Conservation (phyloP, 2,113 vertebrate genomes). For the Toxostoma redivivum region DNA sequence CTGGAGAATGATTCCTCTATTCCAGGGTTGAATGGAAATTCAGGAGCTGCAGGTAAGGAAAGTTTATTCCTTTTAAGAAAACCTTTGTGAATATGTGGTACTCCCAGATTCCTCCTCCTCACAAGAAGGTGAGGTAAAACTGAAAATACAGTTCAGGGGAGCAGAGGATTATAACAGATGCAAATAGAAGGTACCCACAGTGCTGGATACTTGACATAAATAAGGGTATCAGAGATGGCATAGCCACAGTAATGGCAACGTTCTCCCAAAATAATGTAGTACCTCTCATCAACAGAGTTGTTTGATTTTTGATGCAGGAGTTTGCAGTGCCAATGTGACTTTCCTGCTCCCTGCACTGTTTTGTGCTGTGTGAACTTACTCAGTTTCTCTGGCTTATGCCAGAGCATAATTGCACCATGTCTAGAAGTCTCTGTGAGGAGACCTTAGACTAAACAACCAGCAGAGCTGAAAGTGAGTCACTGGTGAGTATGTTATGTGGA, state of each 20-base stretch:
- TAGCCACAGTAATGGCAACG: not conserved
- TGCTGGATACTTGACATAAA: not conserved
- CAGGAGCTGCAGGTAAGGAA: slow-evolving; percentile 85
- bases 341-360: not conserved
- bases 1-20: slow-evolving; percentile 84
- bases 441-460: not conserved
- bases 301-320: not conserved
- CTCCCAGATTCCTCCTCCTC: not conserved
- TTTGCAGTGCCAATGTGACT: not conserved
- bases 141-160: not conserved
- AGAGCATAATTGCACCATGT: not conserved
- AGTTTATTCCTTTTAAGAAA: not conserved
- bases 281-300: not conserved
- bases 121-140: not conserved
- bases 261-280: not conserved
- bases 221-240: not conserved
- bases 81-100: not conserved
- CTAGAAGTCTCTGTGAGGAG: not conserved
- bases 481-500: not conserved
- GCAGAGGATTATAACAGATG: not conserved
- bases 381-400: not conserved
- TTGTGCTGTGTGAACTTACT: not conserved
- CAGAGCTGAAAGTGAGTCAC: not conserved
- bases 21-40: slow-evolving; percentile 88
- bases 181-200: not conserved